Percentiles rank a stretch among this genome's conserved stretches.
phyloP scores from a whole-genome alignment of 37 sponge, comb jelly and placozoan species.

The Tethya wilhelma region DNA sequence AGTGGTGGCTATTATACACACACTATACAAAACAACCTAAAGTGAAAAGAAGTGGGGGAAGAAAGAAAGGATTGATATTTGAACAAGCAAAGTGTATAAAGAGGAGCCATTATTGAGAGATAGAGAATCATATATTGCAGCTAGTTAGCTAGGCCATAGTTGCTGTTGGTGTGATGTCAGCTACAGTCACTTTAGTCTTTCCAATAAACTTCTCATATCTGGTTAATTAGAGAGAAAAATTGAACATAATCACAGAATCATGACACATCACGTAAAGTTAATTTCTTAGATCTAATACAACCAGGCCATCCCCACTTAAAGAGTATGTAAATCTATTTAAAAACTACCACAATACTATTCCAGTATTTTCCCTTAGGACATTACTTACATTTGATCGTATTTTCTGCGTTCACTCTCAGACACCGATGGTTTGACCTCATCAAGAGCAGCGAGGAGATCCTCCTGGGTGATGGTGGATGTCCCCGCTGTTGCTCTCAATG shows the following conservation, averaged over 20 bases:
- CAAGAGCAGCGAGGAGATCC: constrained; percentile 2
- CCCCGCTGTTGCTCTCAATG: neutral
- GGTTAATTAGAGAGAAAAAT: neutral
- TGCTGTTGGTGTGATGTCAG: too few species aligned
- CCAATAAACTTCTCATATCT: too few species aligned
- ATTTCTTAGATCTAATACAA: too few species aligned
- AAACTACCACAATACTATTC: neutral
- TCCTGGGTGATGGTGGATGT: constrained; percentile 4
- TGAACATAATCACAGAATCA: too few species aligned
- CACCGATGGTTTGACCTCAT: constrained; percentile 43
- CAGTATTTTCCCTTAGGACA: neutral
- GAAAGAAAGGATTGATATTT: neutral
- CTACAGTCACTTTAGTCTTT: too few species aligned
- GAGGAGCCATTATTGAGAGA: too few species aligned
- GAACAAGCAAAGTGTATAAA: too few species aligned
- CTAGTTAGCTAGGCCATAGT: too few species aligned
- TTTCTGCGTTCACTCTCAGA: constrained; percentile 35
- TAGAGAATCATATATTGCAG: too few species aligned
- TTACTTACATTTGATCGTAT: constrained; percentile 44
- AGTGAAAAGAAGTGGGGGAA: neutral
- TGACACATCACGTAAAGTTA: too few species aligned
- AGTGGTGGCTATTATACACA: neutral
- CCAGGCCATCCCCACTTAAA: too few species aligned
- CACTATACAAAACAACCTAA: neutral
- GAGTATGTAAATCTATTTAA: too few species aligned